Base-by-base conservation (phyloP, 30 jellyfish, hydroid and myxozoan species). In the Phacellophora camtschatica region DNA sequence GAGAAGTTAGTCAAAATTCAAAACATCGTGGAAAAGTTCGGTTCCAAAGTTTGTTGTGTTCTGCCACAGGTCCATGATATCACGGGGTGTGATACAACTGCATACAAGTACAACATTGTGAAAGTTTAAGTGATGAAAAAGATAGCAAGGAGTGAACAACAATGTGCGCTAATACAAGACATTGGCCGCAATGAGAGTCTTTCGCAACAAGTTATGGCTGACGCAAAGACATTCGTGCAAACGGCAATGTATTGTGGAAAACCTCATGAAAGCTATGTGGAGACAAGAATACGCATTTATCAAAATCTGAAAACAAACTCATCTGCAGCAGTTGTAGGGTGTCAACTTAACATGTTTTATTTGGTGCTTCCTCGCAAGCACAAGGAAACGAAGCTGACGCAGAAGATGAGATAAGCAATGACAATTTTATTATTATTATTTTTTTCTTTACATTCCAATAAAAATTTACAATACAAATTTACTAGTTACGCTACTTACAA, bases 1-100 rank as follows among this genome's bases (percentile, higher is more conserved):
- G 88, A 56, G 88, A 56, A 74, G 31, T 74, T 2, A 22, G 66
- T 74, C 1, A 78, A 74, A 19, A 35, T 78, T 62, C 57, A 73
- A 33, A 78, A 78, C 19, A 59, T 64, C 24, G 54, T n/a, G 4
- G 90, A 49, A 24, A 48, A 15, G 30, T 30, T 63, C 32, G 73
- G 42, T 13, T 25, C 73, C 6, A 58, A 58, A 58, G 42, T 25
- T 58, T 58, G 73, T 22, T 11, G 42, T 58, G 73, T 32, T 25
- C 73, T 58, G 10, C 73, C 43, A 25, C 39, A 58, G 42, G 7
- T 58, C 7, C 37, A 58, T 27, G 73, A 37, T 25, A 58, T 58
- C 10, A 58, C 73, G 32, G 42, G 42, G 10, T 58, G 43, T 7
- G 73, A 58, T 25, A 25, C 73, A 58, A 58, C 73, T 25, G 73